Evolutionary conservation across 2,113 vertebrate genomes (phyloP).

Genomic region (Saguinus midas): DNA sequence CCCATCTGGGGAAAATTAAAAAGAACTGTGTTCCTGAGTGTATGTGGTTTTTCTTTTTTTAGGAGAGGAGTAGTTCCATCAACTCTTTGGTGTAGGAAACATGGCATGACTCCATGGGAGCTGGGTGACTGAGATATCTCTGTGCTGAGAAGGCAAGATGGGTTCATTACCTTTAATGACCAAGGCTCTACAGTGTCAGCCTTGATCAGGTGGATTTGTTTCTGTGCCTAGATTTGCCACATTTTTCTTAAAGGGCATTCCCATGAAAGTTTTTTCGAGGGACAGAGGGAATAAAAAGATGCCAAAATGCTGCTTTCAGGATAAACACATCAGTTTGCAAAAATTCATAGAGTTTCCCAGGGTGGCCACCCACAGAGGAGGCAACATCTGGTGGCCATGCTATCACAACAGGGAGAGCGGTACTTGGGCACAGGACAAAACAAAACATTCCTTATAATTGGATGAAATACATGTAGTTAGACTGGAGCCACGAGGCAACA

Average conservation of each 20-base stretch:
- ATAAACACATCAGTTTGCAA: constrained; percentile 54
- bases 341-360: constrained; percentile 48
- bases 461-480: background rate
- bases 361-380: constrained; percentile 59
- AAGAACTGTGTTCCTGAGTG: constrained; percentile 18
- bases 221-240: background rate
- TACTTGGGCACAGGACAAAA: constrained; percentile 27
- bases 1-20: constrained; percentile 66
- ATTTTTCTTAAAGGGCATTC: background rate
- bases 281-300: constrained; percentile 21
- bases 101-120: constrained; percentile 3
- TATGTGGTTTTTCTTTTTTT: constrained; percentile 1
- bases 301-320: constrained; percentile 14
- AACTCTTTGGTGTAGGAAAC: background rate
- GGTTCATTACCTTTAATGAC: background rate
- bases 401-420: background rate
- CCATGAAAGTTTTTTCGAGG: background rate
- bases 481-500: background rate
- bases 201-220: background rate
- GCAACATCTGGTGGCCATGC: constrained; percentile 53
- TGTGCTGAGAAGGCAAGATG: background rate
- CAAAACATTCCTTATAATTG: background rate
- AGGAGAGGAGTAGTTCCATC: constrained; percentile 30
- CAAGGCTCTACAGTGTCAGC: background rate
- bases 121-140: background rate